Base-by-base conservation (phyloP, 1,140 invertebrate species). In the Listronotus bonariensis region DNA sequence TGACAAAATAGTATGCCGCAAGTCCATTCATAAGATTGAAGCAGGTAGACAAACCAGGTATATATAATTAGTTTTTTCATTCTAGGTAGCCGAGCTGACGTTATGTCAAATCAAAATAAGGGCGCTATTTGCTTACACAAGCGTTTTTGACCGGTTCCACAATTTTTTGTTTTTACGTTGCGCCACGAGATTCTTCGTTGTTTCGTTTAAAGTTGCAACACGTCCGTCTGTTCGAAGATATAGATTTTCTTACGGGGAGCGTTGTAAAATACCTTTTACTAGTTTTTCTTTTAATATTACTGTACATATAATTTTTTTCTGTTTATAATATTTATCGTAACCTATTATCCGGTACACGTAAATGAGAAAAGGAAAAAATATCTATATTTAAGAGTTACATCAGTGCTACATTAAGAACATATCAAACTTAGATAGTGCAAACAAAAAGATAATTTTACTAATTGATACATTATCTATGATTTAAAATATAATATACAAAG, bases 11-110 rank as follows among this genome's bases (percentile, higher is more conserved):
- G 72, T 75, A 75, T 68, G 55, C 46, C 20, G 26, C 45, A 32
- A 51, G 65, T 76, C 74, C 75, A 76, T 76, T 76, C 75, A 76
- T 76, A 76, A 76, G 75, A 71, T 64, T 69, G 67, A 64, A 63
- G 41, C 73, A 73, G 73, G 73, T 74, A 76, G 69, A 57, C 34
- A 66, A 65, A 63, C 52, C 69, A 75, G 74, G 75, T 75, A 75
- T 72, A 69, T 54, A 67, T 75, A 76, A 76, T 76, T 74, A 74
- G 66, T 71, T 75, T 75, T 72, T 71, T 74, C 69, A 61, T 43
- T 63, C 51, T 36, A n/a, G 32, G 41, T 38, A 53, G 57, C 45
- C 62, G 12, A 4, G 38, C 34, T 42, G 56, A 36, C 63, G 49
- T 58, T 69, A 61, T 40, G 41, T 58, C 38, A 20, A 26, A 49